These are phyloP conservation scores for Apis dorsata DNA, from an alignment of 1,140 invertebrate genomes.

Conservation along the genomic window DNA sequence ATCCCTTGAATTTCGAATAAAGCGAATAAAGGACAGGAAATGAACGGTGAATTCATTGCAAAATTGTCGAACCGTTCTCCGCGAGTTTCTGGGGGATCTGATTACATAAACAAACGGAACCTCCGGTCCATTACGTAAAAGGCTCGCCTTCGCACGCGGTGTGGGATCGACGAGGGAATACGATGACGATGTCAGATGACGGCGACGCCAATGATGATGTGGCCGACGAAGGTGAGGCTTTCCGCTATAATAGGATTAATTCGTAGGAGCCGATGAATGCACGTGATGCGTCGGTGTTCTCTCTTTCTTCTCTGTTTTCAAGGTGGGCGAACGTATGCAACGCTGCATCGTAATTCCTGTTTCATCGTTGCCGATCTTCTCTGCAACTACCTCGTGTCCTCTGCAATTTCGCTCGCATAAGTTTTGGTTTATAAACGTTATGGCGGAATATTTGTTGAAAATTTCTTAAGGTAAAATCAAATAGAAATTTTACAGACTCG, in stretches of 20 bases:
- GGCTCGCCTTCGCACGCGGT: slow-evolving; percentile 33
- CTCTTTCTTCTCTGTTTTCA: slow-evolving; percentile 37
- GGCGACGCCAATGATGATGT: slow-evolving; percentile 28
- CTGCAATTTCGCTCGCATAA: slow-evolving; percentile 34
- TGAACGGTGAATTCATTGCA: neutral
- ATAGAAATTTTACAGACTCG: neutral
- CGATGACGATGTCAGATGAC: slow-evolving; percentile 40
- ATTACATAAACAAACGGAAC: slow-evolving; percentile 52
- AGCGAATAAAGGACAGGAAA: neutral
- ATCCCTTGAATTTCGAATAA: no score
- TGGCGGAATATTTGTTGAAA: neutral
- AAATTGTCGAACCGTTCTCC: slow-evolving; percentile 23
- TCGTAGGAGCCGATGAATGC: slow-evolving; percentile 43
- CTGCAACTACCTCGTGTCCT: slow-evolving; percentile 19
- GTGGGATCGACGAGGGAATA: slow-evolving; percentile 16
- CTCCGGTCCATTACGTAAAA: slow-evolving; percentile 36
- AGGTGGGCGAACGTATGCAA: slow-evolving; percentile 30
- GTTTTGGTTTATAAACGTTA: neutral
- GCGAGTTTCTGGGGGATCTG: slow-evolving; percentile 21
- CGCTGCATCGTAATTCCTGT: slow-evolving; percentile 27
- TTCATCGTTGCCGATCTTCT: slow-evolving; percentile 27
- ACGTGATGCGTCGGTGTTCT: slow-evolving; percentile 28
- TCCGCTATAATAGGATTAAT: slow-evolving; percentile 50
- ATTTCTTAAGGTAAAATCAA: neutral
- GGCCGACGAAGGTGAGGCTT: slow-evolving; percentile 45